Conservation (phyloP, 2,888 invertebrate species). For the Heliconius cydno region DNA sequence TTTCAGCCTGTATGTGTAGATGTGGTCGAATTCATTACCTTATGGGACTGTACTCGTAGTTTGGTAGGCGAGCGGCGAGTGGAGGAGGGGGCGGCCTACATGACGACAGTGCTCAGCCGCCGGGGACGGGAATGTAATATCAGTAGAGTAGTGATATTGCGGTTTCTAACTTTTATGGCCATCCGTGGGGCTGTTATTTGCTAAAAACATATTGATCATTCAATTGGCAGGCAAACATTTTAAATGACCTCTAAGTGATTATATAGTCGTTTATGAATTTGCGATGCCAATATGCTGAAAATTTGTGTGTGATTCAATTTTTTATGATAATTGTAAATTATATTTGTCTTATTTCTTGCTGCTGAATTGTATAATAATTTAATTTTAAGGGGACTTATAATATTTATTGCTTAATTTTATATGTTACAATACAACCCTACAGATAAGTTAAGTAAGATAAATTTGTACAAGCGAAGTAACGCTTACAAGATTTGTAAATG, state of each 20-base stretch:
- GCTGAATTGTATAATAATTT: not conserved
- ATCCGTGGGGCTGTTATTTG: conserved; percentile 60
- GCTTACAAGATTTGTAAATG: not conserved
- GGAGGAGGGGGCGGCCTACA: conserved; percentile 63
- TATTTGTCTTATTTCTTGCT: not conserved
- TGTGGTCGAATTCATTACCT: conserved; percentile 77
- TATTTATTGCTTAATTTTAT: not conserved
- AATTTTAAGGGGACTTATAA: not conserved
- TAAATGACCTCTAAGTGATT: conserved; percentile 40
- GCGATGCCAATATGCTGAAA: not conserved
- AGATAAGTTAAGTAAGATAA: not conserved
- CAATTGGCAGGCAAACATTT: conserved; percentile 43
- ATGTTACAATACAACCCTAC: not conserved
- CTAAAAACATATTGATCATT: conserved; percentile 53
- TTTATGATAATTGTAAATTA: not conserved
- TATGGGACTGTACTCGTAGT: conserved; percentile 62
- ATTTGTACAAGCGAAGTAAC: not conserved
- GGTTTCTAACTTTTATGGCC: conserved; percentile 72
- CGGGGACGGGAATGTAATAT: conserved; percentile 74
- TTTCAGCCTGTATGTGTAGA: conserved; percentile 76
- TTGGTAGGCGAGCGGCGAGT: conserved; percentile 53
- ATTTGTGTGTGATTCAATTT: not conserved
- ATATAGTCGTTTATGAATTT: conserved; percentile 30
- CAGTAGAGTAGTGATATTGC: conserved; percentile 78
- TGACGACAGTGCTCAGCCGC: conserved; percentile 64